phyloP scores from a whole-genome alignment of 92 coral and sea anemone species.

The Paramuricea clavata region DNA sequence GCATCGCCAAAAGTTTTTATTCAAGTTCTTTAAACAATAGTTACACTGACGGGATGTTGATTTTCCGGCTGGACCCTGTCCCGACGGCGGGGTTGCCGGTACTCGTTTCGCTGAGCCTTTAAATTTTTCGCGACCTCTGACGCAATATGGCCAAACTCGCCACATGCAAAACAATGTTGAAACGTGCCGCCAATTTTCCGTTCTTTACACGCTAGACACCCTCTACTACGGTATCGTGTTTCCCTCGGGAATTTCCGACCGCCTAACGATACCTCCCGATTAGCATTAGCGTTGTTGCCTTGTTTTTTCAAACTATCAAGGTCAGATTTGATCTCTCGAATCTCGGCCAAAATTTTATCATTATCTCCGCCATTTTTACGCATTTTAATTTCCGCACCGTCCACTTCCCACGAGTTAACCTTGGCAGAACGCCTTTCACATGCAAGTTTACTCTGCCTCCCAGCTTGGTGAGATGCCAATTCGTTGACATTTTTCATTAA shows the following conservation, averaged over 20 bases:
- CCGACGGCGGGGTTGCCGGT: no score
- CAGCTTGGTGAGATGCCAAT: constrained; percentile 65
- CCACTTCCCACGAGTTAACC: constrained; percentile 50
- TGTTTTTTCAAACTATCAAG: no score
- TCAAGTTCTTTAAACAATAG: no score
- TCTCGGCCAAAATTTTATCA: no score
- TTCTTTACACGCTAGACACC: no score
- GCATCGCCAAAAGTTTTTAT: no score
- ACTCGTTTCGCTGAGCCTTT: constrained; percentile 34
- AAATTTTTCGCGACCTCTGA: constrained; percentile 53
- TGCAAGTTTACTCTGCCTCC: constrained; percentile 54
- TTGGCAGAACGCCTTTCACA: constrained; percentile 57
- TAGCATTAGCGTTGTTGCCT: background rate
- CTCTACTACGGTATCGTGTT: no score
- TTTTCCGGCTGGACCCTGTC: no score
- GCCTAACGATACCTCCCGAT: background rate
- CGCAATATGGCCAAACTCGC: constrained; percentile 64
- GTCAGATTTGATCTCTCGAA: no score
- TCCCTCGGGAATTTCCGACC: no score
- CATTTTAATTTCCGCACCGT: constrained; percentile 11
- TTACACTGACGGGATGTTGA: no score
- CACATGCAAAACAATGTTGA: constrained; percentile 71
- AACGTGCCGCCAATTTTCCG: constrained; percentile 59
- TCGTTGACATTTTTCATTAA: no score
- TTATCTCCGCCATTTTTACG: constrained; percentile 11